These are phyloP conservation scores for Tiaroga cobitis DNA, from an alignment of 2,797 vertebrate genomes.

Conservation along the genomic window DNA sequence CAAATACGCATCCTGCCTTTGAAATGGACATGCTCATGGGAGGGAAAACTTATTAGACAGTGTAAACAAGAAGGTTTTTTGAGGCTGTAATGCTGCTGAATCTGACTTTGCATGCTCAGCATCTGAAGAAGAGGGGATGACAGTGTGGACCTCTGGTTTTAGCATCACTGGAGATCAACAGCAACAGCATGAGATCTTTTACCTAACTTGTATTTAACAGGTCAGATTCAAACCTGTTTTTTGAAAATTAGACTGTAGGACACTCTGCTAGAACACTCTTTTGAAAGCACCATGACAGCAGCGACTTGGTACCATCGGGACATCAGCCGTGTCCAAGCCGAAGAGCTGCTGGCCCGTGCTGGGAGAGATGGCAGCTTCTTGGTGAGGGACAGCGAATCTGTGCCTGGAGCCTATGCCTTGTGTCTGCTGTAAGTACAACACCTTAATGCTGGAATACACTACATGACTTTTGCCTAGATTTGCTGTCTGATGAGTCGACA, in stretches of 20 bases:
- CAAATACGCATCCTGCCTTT: constrained; percentile 11
- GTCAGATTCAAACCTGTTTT: neutral
- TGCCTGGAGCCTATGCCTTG: constrained; percentile 87
- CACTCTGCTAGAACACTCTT: neutral
- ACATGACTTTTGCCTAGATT: neutral
- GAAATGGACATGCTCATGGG: constrained; percentile 16
- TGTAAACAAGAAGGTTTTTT: constrained; percentile 16
- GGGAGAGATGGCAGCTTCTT: constrained; percentile 88
- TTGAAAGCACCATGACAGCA: constrained; percentile 69
- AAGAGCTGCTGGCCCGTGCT: constrained; percentile 85
- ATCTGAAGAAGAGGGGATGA: constrained; percentile 24
- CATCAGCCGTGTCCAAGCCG: constrained; percentile 86
- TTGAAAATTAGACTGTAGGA: constrained; percentile 11
- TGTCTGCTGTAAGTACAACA: constrained; percentile 86
- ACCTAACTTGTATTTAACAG: neutral
- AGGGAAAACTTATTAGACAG: constrained; percentile 22
- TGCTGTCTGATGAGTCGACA: neutral
- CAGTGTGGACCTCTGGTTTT: neutral
- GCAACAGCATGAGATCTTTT: neutral
- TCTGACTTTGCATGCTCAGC: neutral
- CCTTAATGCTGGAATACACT: neutral
- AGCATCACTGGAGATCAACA: constrained; percentile 11
- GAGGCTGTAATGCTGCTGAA: neutral
- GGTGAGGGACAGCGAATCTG: constrained; percentile 90
- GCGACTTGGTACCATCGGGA: constrained; percentile 87